These are phyloP conservation scores for Cassiopea xamachana DNA, from an alignment of 30 jellyfish, hydroid and myxozoan species.

Conservation along the genomic window DNA sequence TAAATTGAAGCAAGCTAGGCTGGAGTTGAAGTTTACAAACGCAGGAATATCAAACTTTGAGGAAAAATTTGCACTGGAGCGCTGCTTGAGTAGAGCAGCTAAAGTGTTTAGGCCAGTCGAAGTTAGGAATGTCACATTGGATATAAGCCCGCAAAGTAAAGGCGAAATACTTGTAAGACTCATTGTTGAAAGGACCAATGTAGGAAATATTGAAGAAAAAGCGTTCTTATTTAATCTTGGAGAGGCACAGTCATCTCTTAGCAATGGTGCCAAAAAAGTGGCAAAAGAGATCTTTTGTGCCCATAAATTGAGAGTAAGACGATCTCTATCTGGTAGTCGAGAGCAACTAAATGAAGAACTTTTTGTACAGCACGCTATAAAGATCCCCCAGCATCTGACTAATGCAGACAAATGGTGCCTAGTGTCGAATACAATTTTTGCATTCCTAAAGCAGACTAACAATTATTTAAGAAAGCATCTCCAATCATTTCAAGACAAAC, in stretches of 20 bases:
- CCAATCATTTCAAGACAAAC: neutral
- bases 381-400: conserved; percentile 31
- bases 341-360: conserved; percentile 8
- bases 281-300: conserved; percentile 48
- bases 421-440: conserved; percentile 28
- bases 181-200: neutral
- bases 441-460: neutral
- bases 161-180: conserved; percentile 34
- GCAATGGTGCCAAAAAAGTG: conserved; percentile 30
- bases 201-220: neutral
- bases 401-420: conserved; percentile 56
- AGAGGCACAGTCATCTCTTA: conserved; percentile 49
- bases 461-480: neutral
- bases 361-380: conserved; percentile 1
- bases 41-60: conserved; percentile 27
- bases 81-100: conserved; percentile 26
- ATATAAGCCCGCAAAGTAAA: conserved; percentile 18
- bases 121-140: conserved; percentile 28
- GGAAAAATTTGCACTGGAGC: conserved; percentile 49
- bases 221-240: conserved; percentile 32
- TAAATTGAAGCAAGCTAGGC: conserved; percentile 20
- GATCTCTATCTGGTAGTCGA: conserved; percentile 25
- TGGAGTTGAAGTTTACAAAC: conserved; percentile 44
- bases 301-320: conserved; percentile 31
- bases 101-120: neutral